Percentiles rank a stretch among this genome's conserved stretches.
Evolutionary conservation across 37 sponge, comb jelly and placozoan species (phyloP).

Genomic region (Eunapius fragilis): DNA sequence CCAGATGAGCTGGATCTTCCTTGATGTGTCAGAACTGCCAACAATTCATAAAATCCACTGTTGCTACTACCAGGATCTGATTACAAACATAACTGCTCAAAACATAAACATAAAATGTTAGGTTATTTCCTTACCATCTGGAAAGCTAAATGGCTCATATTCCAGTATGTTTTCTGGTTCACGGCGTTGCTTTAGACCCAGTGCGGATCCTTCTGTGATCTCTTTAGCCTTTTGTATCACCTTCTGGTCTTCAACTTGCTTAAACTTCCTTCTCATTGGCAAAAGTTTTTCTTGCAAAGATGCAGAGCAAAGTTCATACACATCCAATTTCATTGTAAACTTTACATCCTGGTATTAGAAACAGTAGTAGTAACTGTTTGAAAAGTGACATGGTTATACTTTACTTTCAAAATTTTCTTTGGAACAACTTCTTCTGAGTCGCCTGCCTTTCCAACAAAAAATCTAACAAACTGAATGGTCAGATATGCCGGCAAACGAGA

Average conservation of each 20-base stretch:
- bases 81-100: background rate
- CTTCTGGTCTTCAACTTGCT: slow-evolving; percentile 89
- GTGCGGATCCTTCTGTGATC: slow-evolving; percentile 32
- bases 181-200: background rate
- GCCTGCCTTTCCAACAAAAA: slow-evolving; percentile 82
- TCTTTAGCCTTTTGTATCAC: slow-evolving; percentile 50
- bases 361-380: background rate
- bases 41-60: slow-evolving; percentile 95
- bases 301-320: slow-evolving; percentile 89
- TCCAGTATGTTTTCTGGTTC: slow-evolving; percentile 14
- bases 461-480: slow-evolving; percentile 90
- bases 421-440: slow-evolving; percentile 70
- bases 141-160: slow-evolving; percentile 80
- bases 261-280: slow-evolving; percentile 65
- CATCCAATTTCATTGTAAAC: slow-evolving; percentile 82
- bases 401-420: slow-evolving; percentile 82
- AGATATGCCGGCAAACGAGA: slow-evolving; percentile 92
- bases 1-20: slow-evolving; percentile 95
- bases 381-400: background rate
- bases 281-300: slow-evolving; percentile 85
- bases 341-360: slow-evolving; percentile 97
- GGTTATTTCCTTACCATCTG: slow-evolving; percentile 73
- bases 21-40: slow-evolving; percentile 95
- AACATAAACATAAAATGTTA: background rate
- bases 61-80: slow-evolving; percentile 93